Conservation (phyloP, 2,888 invertebrate genomes). For the Osmoderma eremita region DNA sequence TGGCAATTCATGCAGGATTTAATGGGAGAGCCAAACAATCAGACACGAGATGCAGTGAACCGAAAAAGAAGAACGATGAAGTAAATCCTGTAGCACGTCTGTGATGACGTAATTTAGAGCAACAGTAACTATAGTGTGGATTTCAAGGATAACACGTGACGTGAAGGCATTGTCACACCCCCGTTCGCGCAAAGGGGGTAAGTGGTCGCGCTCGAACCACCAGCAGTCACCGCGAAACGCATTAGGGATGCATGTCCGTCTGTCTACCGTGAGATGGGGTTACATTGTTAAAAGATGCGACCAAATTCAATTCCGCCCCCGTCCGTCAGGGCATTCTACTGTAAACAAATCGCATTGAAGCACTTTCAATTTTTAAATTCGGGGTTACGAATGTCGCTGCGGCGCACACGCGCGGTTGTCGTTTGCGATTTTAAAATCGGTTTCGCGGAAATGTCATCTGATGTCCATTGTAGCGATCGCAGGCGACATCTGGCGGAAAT, state of each 20-base stretch:
- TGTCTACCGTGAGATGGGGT: constrained; percentile 55
- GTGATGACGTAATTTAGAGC: too few relatives aligned
- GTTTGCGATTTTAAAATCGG: constrained; percentile 59
- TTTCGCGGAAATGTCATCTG: constrained; percentile 61
- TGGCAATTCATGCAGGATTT: too few relatives aligned
- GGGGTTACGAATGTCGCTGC: constrained; percentile 49
- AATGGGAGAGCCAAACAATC: background rate
- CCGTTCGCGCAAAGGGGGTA: constrained; percentile 11
- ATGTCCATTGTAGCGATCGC: constrained; percentile 60
- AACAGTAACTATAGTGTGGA: constrained; percentile 19
- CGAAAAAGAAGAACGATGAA: too few relatives aligned
- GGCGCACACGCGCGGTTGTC: constrained; percentile 48
- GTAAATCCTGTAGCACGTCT: too few relatives aligned
- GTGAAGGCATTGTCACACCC: constrained; percentile 11
- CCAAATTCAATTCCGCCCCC: constrained; percentile 62
- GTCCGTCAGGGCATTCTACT: constrained; percentile 61
- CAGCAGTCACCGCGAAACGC: constrained; percentile 49
- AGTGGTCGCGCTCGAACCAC: constrained; percentile 42
- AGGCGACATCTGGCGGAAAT: constrained; percentile 63
- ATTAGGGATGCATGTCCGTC: constrained; percentile 58
- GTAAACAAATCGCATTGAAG: constrained; percentile 64
- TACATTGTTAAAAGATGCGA: constrained; percentile 60
- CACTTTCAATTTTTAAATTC: constrained; percentile 63
- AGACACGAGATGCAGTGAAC: too few relatives aligned
- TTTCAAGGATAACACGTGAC: constrained; percentile 22